Evolutionary conservation across 2,797 vertebrate species (phyloP).

Genomic region (Acrossocheilus wenchowensis): DNA sequence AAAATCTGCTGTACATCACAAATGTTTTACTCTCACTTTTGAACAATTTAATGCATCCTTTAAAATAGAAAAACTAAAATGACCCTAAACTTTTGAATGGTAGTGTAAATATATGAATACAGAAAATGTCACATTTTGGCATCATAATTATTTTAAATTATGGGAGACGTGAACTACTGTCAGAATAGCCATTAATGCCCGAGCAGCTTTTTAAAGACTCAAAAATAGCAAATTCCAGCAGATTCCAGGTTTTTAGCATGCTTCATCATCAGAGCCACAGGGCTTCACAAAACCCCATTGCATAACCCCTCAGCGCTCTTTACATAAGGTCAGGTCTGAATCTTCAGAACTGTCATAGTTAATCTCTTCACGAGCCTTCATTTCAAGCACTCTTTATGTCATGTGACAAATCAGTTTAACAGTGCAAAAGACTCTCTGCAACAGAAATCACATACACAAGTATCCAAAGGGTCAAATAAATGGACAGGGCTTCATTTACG

Average conservation of each 20-base stretch:
- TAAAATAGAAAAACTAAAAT: too few relatives aligned
- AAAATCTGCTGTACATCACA: neutral
- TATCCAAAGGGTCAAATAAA: constrained; percentile 1
- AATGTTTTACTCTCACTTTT: neutral
- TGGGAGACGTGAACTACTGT: neutral
- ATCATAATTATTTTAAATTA: neutral
- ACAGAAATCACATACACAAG: neutral
- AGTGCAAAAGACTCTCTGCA: neutral
- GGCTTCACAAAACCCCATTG: constrained; percentile 70
- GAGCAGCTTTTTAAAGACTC: constrained; percentile 6
- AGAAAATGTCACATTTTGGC: neutral
- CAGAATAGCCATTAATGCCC: neutral
- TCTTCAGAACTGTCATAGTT: constrained; percentile 65
- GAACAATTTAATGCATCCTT: neutral
- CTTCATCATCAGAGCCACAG: constrained; percentile 67
- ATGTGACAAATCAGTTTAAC: constrained; percentile 24
- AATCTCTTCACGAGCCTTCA: constrained; percentile 59
- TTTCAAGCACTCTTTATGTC: constrained; percentile 41
- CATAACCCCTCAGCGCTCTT: constrained; percentile 65
- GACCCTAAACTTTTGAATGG: too few relatives aligned
- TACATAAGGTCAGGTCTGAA: constrained; percentile 68
- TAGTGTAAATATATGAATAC: neutral
- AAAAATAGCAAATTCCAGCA: constrained; percentile 31
- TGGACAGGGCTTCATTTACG: neutral
- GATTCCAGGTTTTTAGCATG: constrained; percentile 61